These are phyloP conservation scores for Petrophora chlorosata DNA, from an alignment of 2,888 invertebrate species.

Conservation along the genomic window DNA sequence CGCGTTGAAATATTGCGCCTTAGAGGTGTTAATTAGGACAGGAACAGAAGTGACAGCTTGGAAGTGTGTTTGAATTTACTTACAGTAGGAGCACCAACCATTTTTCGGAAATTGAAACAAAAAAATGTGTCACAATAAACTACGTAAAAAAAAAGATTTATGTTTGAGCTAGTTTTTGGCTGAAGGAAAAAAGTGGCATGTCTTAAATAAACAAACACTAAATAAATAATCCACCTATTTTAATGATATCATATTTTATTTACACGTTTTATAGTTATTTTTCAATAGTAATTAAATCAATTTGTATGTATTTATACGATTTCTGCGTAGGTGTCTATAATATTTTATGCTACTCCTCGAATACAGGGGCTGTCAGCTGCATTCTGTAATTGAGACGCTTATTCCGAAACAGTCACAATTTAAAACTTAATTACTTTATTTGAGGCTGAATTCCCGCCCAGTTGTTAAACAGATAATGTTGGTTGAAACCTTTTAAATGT, in stretches of 20 bases:
- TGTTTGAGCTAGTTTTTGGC: too few relatives aligned
- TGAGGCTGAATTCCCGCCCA: not conserved
- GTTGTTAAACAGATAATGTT: not conserved
- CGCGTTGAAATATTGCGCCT: conserved; percentile 58
- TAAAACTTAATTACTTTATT: conserved; percentile 30
- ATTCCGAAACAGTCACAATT: conserved; percentile 35
- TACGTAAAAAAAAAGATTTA: not conserved
- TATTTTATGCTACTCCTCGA: conserved; percentile 37
- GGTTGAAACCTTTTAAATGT: not conserved
- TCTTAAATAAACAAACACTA: too few relatives aligned
- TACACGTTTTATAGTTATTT: too few relatives aligned
- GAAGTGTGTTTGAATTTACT: not conserved
- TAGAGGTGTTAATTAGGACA: conserved; percentile 43
- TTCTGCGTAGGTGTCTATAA: too few relatives aligned
- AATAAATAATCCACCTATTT: too few relatives aligned
- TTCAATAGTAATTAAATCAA: too few relatives aligned
- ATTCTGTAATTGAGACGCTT: conserved; percentile 40
- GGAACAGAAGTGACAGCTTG: conserved; percentile 21
- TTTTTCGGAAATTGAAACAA: too few relatives aligned
- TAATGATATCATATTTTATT: too few relatives aligned
- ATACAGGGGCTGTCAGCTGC: conserved; percentile 40
- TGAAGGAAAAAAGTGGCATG: not conserved
- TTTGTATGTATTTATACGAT: too few relatives aligned
- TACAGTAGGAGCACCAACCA: too few relatives aligned
- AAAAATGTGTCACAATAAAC: not conserved